Conservation (phyloP, 2,888 invertebrate genomes). For the Cetonia aurata region DNA sequence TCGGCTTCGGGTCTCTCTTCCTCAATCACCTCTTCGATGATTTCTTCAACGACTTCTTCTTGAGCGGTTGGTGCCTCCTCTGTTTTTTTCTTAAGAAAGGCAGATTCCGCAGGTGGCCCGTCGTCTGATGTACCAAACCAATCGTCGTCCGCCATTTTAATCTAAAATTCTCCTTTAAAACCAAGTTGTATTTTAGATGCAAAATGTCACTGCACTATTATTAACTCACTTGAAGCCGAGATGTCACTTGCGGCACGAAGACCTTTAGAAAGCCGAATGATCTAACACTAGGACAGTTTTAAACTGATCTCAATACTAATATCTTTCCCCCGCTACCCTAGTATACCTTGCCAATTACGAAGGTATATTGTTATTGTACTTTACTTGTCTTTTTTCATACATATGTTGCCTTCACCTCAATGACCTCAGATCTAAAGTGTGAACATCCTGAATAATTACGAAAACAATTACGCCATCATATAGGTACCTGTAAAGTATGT, state of each 20-base stretch:
- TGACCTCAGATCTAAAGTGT: constrained; percentile 47
- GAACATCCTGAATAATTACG: not conserved
- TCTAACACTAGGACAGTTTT: constrained; percentile 61
- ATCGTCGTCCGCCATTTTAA: constrained; percentile 56
- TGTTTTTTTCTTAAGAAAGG: constrained; percentile 44
- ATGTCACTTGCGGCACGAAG: constrained; percentile 50
- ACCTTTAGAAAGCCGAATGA: constrained; percentile 56
- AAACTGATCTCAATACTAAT: constrained; percentile 57
- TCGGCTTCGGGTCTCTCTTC: constrained; percentile 59
- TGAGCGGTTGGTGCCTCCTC: constrained; percentile 55
- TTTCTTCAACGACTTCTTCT: constrained; percentile 59
- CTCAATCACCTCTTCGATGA: constrained; percentile 51
- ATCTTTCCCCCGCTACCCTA: constrained; percentile 58
- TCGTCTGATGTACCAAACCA: constrained; percentile 57
- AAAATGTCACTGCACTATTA: constrained; percentile 46
- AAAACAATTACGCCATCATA: constrained; percentile 16
- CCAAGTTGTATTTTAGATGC: constrained; percentile 11
- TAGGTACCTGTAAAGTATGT: too few species aligned
- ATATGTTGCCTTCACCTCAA: constrained; percentile 50
- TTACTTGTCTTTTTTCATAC: constrained; percentile 48
- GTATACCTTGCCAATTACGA: constrained; percentile 61
- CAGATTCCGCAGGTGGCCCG: constrained; percentile 47
- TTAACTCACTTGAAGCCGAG: constrained; percentile 46
- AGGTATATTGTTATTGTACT: constrained; percentile 51
- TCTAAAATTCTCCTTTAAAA: constrained; percentile 42